phyloP scores from a whole-genome alignment of 2,797 vertebrate genomes.

The Dicrostonyx torquatus region DNA sequence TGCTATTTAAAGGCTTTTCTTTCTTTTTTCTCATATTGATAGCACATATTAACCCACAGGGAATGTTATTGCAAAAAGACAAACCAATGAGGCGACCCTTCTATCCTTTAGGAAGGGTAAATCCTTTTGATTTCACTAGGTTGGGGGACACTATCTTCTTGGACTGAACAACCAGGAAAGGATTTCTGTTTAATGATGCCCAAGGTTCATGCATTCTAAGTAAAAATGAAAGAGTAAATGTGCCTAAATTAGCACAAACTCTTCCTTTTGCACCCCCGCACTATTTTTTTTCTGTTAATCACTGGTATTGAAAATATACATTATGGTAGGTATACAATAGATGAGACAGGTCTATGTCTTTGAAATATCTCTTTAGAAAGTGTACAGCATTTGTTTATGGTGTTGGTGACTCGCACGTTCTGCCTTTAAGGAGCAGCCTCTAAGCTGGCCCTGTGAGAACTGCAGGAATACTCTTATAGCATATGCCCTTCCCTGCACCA shows the following conservation, averaged over 20 bases:
- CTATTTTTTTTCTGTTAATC: background rate
- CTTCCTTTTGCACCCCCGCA: background rate
- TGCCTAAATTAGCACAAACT: constrained; percentile 21
- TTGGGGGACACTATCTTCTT: constrained; percentile 39
- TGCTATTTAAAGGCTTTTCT: constrained; percentile 82
- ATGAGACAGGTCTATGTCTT: background rate
- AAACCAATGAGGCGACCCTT: constrained; percentile 16
- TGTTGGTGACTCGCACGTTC: background rate
- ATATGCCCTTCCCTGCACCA: background rate
- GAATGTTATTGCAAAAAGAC: constrained; percentile 68
- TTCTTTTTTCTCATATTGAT: constrained; percentile 61
- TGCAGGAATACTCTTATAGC: background rate
- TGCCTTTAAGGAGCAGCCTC: background rate
- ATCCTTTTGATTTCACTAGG: constrained; percentile 19
- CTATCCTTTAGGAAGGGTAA: constrained; percentile 26
- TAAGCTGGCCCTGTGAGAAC: background rate
- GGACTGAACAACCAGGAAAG: background rate
- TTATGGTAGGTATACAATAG: background rate
- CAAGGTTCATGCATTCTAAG: background rate
- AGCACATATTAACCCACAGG: constrained; percentile 64
- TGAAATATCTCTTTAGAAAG: background rate
- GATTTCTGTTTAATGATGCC: constrained; percentile 54
- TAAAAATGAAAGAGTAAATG: constrained; percentile 38
- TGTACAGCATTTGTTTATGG: background rate
- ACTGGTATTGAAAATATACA: background rate